Conservation (phyloP, 2,113 vertebrate genomes). For the Phodopus roborovskii region DNA sequence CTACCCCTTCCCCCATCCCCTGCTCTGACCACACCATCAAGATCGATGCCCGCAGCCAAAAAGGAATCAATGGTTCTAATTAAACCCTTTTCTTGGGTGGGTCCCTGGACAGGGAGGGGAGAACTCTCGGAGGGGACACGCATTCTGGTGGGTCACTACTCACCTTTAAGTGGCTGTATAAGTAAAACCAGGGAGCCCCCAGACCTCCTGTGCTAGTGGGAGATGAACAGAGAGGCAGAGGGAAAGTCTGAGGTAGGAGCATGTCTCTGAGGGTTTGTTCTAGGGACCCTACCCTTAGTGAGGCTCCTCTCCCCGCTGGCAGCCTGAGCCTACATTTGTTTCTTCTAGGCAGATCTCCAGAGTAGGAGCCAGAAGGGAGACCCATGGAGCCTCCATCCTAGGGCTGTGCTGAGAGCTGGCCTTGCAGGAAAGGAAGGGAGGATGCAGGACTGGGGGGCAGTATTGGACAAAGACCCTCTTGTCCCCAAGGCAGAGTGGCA, state of each 20-base stretch:
- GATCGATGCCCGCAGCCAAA: slow-evolving; percentile 69
- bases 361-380: not conserved
- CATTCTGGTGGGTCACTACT: not conserved
- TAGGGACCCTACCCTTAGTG: not conserved
- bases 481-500: slow-evolving; percentile 77
- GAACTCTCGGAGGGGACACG: not conserved
- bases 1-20: not conserved
- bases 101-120: not conserved
- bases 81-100: slow-evolving; percentile 74
- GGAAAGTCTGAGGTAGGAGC: not conserved
- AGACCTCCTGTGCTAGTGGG: not conserved
- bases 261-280: not conserved
- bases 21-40: slow-evolving; percentile 60
- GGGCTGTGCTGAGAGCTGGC: slow-evolving; percentile 58
- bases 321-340: slow-evolving; percentile 24
- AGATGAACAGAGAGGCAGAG: not conserved
- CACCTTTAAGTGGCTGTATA: slow-evolving; percentile 8
- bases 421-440: slow-evolving; percentile 39
- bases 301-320: not conserved
- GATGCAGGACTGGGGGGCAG: not conserved
- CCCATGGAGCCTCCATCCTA: not conserved
- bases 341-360: slow-evolving; percentile 30
- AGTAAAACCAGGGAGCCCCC: not conserved
- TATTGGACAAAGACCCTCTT: slow-evolving; percentile 79
- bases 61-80: slow-evolving; percentile 78